Evolutionary conservation across 2,888 invertebrate genomes (phyloP).

Genomic region (Platynereis dumerilii): DNA sequence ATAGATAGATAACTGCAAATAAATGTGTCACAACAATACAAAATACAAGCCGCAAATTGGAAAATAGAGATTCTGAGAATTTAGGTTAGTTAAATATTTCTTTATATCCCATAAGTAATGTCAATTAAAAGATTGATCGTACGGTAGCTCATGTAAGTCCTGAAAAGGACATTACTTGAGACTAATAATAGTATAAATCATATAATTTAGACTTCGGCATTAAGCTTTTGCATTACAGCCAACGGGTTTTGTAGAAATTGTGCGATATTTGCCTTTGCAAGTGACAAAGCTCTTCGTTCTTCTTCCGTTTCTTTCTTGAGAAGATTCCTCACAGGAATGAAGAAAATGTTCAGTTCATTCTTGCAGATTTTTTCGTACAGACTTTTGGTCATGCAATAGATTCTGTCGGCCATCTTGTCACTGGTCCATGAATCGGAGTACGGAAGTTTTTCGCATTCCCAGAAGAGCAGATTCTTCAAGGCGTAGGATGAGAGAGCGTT

Average conservation of each 20-base stretch:
- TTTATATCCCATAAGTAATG: no score
- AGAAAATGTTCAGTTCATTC: background rate
- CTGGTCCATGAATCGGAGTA: background rate
- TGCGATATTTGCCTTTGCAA: background rate
- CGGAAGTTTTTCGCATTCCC: slow-evolving; percentile 18
- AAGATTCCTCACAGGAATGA: background rate
- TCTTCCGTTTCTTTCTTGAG: background rate
- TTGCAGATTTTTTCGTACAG: background rate
- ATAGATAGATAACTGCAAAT: no score
- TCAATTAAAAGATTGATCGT: no score
- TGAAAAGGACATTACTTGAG: no score
- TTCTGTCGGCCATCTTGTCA: slow-evolving; percentile 4
- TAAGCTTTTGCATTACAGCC: no score
- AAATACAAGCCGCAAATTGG: no score
- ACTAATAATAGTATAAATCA: no score
- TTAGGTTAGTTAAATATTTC: no score
- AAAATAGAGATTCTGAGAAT: no score
- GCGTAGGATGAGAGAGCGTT: slow-evolving; percentile 9
- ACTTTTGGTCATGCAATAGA: background rate
- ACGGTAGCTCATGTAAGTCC: no score
- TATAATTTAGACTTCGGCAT: no score
- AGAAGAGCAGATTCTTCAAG: slow-evolving; percentile 18
- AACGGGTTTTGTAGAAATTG: background rate
- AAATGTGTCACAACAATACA: no score
- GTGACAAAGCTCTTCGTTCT: background rate